Evolutionary conservation across 2,888 invertebrate genomes (phyloP).

Genomic region (Sminthurinus aureus): DNA sequence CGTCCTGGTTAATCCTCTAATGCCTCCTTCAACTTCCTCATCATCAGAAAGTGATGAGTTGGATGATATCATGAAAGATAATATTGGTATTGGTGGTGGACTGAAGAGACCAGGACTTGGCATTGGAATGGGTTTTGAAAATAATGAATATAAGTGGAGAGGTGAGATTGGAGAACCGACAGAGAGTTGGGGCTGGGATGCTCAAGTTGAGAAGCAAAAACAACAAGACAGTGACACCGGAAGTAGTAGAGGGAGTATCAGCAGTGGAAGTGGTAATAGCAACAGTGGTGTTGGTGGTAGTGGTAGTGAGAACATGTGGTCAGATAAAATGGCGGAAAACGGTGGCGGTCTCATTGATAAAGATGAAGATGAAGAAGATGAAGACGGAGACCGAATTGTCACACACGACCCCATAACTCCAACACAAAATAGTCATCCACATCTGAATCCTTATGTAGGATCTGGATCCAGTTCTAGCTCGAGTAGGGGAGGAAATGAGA

Average conservation of each 20-base stretch:
- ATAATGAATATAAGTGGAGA: slow-evolving; percentile 55
- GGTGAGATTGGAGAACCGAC: slow-evolving; percentile 50
- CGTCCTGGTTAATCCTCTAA: slow-evolving; percentile 23
- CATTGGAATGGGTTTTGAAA: slow-evolving; percentile 44
- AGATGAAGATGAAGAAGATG: slow-evolving; percentile 25
- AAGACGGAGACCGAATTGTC: slow-evolving; percentile 37
- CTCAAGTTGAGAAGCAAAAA: slow-evolving; percentile 55
- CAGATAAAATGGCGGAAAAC: slow-evolving; percentile 49
- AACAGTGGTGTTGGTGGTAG: neutral
- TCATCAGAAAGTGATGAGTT: slow-evolving; percentile 31
- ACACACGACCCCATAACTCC: slow-evolving; percentile 48
- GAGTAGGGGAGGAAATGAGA: slow-evolving; percentile 35
- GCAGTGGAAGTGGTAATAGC: too few species aligned
- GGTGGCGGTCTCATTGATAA: slow-evolving; percentile 44
- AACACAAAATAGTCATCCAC: slow-evolving; percentile 53
- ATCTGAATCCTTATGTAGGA: slow-evolving; percentile 38
- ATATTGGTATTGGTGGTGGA: slow-evolving; percentile 9
- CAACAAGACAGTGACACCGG: slow-evolving; percentile 47
- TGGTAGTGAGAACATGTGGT: slow-evolving; percentile 56
- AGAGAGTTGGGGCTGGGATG: slow-evolving; percentile 58
- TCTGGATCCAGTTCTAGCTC: neutral
- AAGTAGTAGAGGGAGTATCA: slow-evolving; percentile 29
- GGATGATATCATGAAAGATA: slow-evolving; percentile 37
- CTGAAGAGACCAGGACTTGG: slow-evolving; percentile 9
- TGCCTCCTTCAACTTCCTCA: slow-evolving; percentile 46